Evolutionary conservation across 2,797 vertebrate species (phyloP).

Genomic region (Novumbra hubbsi): DNA sequence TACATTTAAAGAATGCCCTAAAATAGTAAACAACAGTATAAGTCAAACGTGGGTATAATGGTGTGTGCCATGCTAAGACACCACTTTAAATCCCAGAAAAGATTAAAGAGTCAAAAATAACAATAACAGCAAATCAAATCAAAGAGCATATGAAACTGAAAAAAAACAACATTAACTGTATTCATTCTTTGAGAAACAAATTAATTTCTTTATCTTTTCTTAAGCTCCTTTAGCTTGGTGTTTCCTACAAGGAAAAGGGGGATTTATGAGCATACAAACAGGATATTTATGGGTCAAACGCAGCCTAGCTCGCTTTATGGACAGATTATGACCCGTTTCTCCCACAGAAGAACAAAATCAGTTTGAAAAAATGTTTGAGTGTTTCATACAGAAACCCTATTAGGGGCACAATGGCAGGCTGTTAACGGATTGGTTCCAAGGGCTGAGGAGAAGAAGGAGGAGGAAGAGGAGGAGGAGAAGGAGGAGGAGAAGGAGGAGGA

Average conservation of each 20-base stretch:
- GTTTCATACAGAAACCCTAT: conserved; percentile 53
- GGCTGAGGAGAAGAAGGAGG: conserved; percentile 24
- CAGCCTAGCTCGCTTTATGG: conserved; percentile 69
- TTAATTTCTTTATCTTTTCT: conserved; percentile 71
- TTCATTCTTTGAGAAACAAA: conserved; percentile 62
- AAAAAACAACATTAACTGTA: conserved; percentile 76
- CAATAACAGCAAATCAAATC: conserved; percentile 77
- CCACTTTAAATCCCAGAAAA: conserved; percentile 54
- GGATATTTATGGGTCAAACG: conserved; percentile 78
- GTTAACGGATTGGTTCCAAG: conserved; percentile 37
- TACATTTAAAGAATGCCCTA: conserved; percentile 14
- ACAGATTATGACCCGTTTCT: conserved; percentile 67
- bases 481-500: conserved; percentile 24
- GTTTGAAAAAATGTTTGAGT: conserved; percentile 57
- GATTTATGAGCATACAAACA: conserved; percentile 70
- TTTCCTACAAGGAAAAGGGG: conserved; percentile 62
- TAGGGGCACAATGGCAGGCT: conserved; percentile 48
- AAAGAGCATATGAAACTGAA: conserved; percentile 70
- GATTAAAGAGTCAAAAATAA: conserved; percentile 71
- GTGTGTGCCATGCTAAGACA: conserved; percentile 45
- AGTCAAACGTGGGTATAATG: conserved; percentile 28
- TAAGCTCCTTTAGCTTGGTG: conserved; percentile 75
- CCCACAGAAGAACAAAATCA: conserved; percentile 60
- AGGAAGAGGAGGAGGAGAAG: conserved; percentile 20
- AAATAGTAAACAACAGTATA: conserved; percentile 56